Percentiles rank a stretch among this genome's conserved stretches.
Conservation (phyloP, 2,113 vertebrate species). For the Platanista minor region DNA sequence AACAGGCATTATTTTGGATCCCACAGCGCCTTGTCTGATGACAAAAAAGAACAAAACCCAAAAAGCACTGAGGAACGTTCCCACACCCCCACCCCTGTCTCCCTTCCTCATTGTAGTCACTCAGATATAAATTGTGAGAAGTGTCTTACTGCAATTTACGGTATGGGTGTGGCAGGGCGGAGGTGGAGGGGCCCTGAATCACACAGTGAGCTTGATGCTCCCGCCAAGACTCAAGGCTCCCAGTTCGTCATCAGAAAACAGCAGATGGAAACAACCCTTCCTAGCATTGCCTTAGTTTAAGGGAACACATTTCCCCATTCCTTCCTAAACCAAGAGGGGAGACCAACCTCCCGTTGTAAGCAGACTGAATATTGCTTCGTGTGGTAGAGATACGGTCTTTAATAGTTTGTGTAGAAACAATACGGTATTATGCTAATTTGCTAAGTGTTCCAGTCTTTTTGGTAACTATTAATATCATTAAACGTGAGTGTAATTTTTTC, state of each 20-base stretch:
- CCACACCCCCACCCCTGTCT: neutral
- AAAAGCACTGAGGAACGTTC: neutral
- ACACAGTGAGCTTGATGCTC: neutral
- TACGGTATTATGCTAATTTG: neutral
- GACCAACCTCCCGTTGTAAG: neutral
- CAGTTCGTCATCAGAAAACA: neutral
- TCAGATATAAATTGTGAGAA: neutral
- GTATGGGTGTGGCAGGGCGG: neutral
- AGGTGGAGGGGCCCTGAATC: neutral
- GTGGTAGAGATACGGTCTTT: neutral
- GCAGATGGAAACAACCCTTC: neutral
- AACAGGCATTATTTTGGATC: neutral
- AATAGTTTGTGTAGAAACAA: neutral
- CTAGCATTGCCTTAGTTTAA: neutral
- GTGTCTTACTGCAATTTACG: neutral
- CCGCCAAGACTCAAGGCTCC: neutral
- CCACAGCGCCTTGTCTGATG: neutral
- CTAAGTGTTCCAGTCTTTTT: conserved; percentile 17
- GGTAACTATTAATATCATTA: conserved; percentile 31
- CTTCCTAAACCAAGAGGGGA: neutral
- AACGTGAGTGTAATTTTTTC: conserved; percentile 17
- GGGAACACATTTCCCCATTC: neutral
- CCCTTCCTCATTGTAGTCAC: neutral
- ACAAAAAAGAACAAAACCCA: neutral
- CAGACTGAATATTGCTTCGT: neutral